These are phyloP conservation scores for Poeciliopsis turneri DNA, from an alignment of 2,797 vertebrate species.

Conservation along the genomic window DNA sequence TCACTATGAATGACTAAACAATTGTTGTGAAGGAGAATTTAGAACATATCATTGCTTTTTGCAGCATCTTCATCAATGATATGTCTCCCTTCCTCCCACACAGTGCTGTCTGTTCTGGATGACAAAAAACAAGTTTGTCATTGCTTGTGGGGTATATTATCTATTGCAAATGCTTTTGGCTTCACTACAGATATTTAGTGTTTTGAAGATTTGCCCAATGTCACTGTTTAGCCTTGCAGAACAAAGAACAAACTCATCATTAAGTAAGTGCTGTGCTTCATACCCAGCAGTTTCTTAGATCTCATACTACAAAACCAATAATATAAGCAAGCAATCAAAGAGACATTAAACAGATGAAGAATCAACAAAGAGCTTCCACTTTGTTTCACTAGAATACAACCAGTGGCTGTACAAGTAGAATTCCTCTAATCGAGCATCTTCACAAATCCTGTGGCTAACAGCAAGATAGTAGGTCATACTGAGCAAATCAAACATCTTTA, in stretches of 20 bases:
- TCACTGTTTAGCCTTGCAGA: neutral
- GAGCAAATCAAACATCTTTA: neutral
- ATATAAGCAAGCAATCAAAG: neutral
- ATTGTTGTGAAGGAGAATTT: neutral
- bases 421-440: neutral
- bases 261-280: neutral
- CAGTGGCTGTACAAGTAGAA: neutral
- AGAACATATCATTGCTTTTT: neutral
- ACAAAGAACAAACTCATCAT: neutral
- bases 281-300: neutral
- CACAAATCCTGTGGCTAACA: neutral
- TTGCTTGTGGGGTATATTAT: neutral
- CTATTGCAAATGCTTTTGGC: neutral
- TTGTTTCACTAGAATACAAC: neutral
- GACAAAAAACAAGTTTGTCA: neutral
- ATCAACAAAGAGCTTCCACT: neutral
- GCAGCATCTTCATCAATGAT: neutral
- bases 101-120: neutral
- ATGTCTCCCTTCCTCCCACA: neutral
- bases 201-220: conserved; percentile 1
- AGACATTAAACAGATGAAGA: neutral
- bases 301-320: neutral
- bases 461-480: neutral
- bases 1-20: neutral
- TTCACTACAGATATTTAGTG: neutral